Percentiles rank a stretch among this genome's conserved stretches.
Conservation (phyloP, 2,797 vertebrate species). For the Decapterus maruadsi region DNA sequence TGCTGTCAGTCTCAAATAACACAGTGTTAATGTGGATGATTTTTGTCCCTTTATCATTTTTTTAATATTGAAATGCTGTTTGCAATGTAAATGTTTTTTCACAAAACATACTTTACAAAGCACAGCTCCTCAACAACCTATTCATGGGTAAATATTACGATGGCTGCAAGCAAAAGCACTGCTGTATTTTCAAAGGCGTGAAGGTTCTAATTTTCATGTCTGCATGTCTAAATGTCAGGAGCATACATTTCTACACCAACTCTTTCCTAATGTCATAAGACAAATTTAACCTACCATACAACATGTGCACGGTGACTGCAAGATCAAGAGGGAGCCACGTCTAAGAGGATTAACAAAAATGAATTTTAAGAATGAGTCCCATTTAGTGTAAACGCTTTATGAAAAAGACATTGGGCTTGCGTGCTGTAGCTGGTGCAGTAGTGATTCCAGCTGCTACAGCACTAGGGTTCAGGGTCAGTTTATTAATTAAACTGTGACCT, state of each 20-base stretch:
- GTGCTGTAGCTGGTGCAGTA: neutral
- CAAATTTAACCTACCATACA: neutral
- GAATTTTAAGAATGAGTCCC: too few species aligned
- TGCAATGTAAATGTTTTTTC: neutral
- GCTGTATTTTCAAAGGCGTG: neutral
- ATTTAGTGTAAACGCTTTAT: neutral
- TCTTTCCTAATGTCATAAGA: neutral
- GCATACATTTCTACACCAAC: neutral
- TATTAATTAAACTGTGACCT: neutral
- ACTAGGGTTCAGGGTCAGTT: neutral
- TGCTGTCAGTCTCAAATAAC: neutral
- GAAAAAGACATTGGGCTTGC: neutral
- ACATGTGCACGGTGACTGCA: neutral
- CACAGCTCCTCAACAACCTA: neutral
- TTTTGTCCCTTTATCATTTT: neutral
- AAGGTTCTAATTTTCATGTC: slow-evolving; percentile 1
- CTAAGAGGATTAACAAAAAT: neutral
- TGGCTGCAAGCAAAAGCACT: neutral
- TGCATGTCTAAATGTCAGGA: neutral
- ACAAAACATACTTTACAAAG: neutral
- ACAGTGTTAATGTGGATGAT: neutral
- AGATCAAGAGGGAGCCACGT: neutral
- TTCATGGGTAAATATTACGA: slow-evolving; percentile 2
- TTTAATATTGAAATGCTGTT: neutral
- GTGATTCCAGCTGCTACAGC: neutral